Evolutionary conservation across 2,113 vertebrate genomes (phyloP).

Genomic region (Bubo bubo): DNA sequence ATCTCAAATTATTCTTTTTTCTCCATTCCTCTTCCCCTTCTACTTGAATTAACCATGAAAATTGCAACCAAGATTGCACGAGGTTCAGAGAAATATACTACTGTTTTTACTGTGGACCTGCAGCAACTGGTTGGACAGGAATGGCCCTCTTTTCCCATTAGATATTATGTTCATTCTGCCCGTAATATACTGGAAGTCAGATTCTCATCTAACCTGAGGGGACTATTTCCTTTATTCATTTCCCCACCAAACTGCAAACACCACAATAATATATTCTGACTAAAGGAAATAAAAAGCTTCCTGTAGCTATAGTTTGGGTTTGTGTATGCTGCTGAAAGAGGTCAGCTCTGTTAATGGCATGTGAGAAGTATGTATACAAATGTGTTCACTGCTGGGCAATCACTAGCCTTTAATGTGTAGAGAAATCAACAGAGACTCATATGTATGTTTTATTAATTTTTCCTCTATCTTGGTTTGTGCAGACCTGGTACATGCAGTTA

Average conservation of each 20-base stretch:
- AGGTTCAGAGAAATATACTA: not conserved
- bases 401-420: not conserved
- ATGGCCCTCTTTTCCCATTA: not conserved
- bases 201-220: not conserved
- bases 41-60: not conserved
- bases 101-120: not conserved
- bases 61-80: not conserved
- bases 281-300: slow-evolving; percentile 19
- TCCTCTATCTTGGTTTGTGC: slow-evolving; percentile 17
- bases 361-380: not conserved
- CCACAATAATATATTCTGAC: not conserved
- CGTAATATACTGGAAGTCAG: not conserved
- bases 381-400: not conserved
- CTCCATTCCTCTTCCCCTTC: not conserved
- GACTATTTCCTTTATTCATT: not conserved
- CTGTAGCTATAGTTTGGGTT: not conserved
- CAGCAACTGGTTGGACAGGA: not conserved
- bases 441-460: slow-evolving; percentile 40
- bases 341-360: not conserved
- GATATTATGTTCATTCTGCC: not conserved
- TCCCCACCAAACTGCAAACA: not conserved
- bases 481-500: slow-evolving; percentile 19
- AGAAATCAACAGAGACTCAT: slow-evolving; percentile 21
- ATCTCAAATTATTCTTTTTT: not conserved
- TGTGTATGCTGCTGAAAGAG: not conserved